Evolutionary conservation across 2,888 invertebrate genomes (phyloP), one percentile per base, ranked within the genome.

Genomic region (Hirtodrosophila trivittata): DNA sequence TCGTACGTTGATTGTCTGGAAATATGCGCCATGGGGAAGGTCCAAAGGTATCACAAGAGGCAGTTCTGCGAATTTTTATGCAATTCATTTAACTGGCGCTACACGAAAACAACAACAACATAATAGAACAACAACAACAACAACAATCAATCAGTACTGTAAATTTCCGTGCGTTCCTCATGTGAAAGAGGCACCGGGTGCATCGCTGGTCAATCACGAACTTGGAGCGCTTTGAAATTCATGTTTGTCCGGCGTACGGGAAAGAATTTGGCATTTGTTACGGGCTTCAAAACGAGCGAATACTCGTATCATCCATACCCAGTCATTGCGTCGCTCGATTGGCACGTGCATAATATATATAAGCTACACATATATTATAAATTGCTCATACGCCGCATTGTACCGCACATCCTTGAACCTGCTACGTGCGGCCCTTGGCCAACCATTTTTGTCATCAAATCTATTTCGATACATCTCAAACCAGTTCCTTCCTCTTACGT

Each of bases 41-140:
- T 58, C 38, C 46, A 47, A 7, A 67, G 14, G 30, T 12, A 50
- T 14, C 41, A 45, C 10, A 41, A 56, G 55, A 52, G 64, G 10
- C 30, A 32, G 30, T n/a, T 49, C 38, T 9, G 8, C 21, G 41
- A 25, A 70, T 59, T 65, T 71, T 51, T 51, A 46, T 73, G 81
- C 66, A 81, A 84, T 84, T 71, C 56, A 81, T 68, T 84, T 84
- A 68, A 77, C 57, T 65, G 68, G 75, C 82, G 78, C 85, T 77
- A 13, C 45, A 45, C 49, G 52, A 26, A 50, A 58, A 32, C 25
- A 35, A 26, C 26, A 47, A 35, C n/a, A 43, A 13, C 10, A 10
- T 21, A 13, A 42, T 38, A 39, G 3, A 39, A 32, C 16, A 46
- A 35, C 1, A 51, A 7, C 3, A 57, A 30, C 10, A 54, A 35